Evolutionary conservation across 2,888 invertebrate species (phyloP).

Genomic region (Poecilobothrus nobilitatus): DNA sequence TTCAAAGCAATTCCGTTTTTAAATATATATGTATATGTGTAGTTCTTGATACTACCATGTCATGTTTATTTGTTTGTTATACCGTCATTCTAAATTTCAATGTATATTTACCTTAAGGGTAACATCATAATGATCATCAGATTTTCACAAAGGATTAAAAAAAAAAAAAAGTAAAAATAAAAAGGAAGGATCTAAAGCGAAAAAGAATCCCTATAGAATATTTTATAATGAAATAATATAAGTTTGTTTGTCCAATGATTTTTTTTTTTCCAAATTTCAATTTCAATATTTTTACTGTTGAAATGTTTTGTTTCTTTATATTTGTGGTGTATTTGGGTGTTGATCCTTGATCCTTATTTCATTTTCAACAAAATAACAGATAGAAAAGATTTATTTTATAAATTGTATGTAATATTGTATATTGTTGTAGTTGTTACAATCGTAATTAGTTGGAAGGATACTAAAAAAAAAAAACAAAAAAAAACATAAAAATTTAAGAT

Average conservation of each 20-base stretch:
- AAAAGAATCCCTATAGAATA: too few species aligned
- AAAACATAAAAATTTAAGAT: not conserved
- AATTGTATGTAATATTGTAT: not conserved
- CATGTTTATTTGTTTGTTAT: too few species aligned
- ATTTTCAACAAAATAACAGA: not conserved
- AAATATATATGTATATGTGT: too few species aligned
- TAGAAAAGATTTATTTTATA: not conserved
- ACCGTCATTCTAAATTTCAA: not conserved
- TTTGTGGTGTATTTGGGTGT: constrained; percentile 6
- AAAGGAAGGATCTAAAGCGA: too few species aligned
- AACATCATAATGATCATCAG: not conserved
- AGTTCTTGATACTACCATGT: too few species aligned
- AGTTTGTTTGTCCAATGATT: too few species aligned
- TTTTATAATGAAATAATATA: too few species aligned
- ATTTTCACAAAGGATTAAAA: not conserved
- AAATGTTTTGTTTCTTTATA: not conserved
- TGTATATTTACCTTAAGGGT: not conserved
- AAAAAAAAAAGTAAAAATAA: not conserved
- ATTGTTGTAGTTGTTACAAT: not conserved
- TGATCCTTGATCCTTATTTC: not conserved
- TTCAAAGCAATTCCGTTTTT: too few species aligned
- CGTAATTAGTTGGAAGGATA: not conserved
- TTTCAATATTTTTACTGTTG: too few species aligned
- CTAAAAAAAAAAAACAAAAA: too few species aligned
- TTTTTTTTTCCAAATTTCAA: too few species aligned